phyloP scores from a whole-genome alignment of 2,797 vertebrate genomes.

The Sandelia bainsii region DNA sequence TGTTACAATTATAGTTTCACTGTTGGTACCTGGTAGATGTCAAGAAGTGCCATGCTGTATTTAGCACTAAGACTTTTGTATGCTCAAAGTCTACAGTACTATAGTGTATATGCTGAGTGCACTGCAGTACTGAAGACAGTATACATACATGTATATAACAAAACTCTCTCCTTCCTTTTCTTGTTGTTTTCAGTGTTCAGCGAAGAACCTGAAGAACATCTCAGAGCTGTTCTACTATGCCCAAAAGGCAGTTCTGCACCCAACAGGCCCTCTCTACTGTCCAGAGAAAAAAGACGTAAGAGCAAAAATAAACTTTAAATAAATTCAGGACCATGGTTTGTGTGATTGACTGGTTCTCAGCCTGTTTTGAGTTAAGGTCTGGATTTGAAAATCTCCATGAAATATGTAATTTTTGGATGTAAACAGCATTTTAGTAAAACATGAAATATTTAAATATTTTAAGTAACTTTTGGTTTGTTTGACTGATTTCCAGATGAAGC shows the following conservation, averaged over 20 bases:
- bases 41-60: not conserved
- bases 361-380: conserved; percentile 10
- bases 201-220: conserved; percentile 98
- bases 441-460: not conserved
- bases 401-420: not conserved
- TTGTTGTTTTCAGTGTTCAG: conserved; percentile 90
- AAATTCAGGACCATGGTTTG: not conserved
- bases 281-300: conserved; percentile 95
- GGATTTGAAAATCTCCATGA: not conserved
- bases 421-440: not conserved
- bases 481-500: conserved; percentile 88
- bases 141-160: not conserved
- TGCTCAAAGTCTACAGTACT: not conserved
- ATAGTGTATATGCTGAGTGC: too few species aligned
- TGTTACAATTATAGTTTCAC: not conserved
- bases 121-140: not conserved
- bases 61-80: not conserved
- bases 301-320: not conserved
- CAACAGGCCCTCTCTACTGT: conserved; percentile 95
- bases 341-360: not conserved
- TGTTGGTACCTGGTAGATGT: not conserved
- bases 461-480: not conserved
- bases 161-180: not conserved
- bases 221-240: conserved; percentile 98
- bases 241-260: conserved; percentile 97